These are phyloP conservation scores for Hyppa rectilinea DNA, from an alignment of 2,888 invertebrate genomes.

Conservation along the genomic window DNA sequence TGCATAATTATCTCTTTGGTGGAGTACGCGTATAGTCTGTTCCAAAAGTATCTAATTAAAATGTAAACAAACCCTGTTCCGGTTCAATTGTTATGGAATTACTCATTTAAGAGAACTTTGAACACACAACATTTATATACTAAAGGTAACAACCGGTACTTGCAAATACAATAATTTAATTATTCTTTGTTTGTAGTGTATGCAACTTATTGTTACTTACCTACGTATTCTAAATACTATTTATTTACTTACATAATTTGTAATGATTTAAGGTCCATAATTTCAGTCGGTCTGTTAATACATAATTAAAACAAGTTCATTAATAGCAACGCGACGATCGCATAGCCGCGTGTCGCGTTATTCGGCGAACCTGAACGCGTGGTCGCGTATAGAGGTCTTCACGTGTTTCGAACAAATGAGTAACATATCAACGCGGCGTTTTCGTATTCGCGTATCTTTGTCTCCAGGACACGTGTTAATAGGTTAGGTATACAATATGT, in stretches of 20 bases:
- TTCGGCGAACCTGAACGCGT: no score
- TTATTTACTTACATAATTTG: neutral
- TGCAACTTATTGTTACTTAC: neutral
- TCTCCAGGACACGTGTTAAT: no score
- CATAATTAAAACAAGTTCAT: neutral
- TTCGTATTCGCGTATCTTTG: no score
- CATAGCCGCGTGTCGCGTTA: no score
- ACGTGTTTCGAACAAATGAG: no score
- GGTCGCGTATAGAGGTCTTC: no score
- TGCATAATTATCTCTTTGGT: neutral
- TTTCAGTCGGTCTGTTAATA: neutral
- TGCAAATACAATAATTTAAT: neutral
- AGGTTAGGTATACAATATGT: neutral
- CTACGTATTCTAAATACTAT: neutral
- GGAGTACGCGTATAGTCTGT: neutral
- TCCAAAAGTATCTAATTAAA: no score
- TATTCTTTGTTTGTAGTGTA: neutral
- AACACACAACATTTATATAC: neutral
- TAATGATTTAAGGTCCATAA: neutral
- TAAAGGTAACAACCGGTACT: neutral
- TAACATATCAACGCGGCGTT: no score
- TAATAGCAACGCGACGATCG: no score
- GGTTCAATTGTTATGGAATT: no score
- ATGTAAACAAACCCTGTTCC: no score
- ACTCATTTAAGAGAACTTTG: no score